Percentiles rank a stretch among this genome's conserved stretches.
Conservation (phyloP, 1,140 invertebrate genomes). For the Maconellicoccus hirsutus region DNA sequence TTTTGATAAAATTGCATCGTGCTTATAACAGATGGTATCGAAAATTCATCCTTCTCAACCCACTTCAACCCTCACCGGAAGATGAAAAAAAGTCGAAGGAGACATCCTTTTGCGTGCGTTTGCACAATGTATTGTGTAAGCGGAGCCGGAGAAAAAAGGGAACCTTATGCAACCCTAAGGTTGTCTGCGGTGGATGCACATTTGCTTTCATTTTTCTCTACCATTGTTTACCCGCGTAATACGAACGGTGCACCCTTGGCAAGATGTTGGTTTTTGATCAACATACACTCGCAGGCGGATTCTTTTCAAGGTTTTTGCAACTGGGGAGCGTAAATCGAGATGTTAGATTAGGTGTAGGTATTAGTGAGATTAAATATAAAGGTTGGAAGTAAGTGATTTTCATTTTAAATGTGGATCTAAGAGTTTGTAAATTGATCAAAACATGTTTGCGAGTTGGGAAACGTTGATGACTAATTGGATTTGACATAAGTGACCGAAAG, state of each 20-base stretch:
- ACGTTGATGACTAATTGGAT: too few species aligned
- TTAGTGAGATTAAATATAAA: too few species aligned
- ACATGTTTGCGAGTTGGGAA: too few species aligned
- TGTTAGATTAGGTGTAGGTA: neutral
- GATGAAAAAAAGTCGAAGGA: neutral
- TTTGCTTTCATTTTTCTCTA: neutral
- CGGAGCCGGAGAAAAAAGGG: neutral
- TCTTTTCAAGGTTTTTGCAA: neutral
- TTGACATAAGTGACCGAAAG: too few species aligned
- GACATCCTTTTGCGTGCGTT: neutral
- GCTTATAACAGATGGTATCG: neutral
- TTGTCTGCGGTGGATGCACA: neutral
- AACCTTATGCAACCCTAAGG: slow-evolving; percentile 2
- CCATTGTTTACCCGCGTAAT: neutral
- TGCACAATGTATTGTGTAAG: neutral
- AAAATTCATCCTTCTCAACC: neutral
- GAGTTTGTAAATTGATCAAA: too few species aligned
- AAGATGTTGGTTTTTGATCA: neutral
- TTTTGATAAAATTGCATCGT: neutral
- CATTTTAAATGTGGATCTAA: too few species aligned
- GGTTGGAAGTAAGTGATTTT: too few species aligned
- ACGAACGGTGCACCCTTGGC: neutral
- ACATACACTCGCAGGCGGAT: neutral
- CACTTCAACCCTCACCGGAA: neutral
- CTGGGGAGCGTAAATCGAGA: neutral